A percentile compares a stretch with the other conserved stretches of the same genome.
Conservation (phyloP, 2,888 invertebrate genomes). For the Ecdyonurus torrentis region DNA sequence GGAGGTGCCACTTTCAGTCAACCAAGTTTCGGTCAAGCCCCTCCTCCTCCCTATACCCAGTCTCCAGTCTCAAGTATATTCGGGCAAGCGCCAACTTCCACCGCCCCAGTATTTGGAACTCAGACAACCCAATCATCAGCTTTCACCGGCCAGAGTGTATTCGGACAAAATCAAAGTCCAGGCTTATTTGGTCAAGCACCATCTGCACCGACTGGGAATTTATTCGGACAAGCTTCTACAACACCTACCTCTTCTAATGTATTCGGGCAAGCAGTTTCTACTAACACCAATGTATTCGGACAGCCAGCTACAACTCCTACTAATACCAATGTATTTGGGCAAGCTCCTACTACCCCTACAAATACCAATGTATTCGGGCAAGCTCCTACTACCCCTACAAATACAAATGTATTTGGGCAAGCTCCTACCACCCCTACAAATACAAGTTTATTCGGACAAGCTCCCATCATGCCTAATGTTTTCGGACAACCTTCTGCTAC, state of each 20-base stretch:
- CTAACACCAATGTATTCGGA: neutral
- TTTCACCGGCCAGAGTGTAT: slow-evolving; percentile 4
- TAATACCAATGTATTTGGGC: neutral
- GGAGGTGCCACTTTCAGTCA: neutral
- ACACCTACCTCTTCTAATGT: neutral
- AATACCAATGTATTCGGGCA: neutral
- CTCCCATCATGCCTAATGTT: slow-evolving; percentile 14
- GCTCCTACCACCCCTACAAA: slow-evolving; percentile 10
- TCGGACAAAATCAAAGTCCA: slow-evolving; percentile 5
- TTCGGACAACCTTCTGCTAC: slow-evolving; percentile 17
- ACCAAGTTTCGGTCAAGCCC: neutral
- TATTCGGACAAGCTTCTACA: neutral
- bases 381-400: neutral
- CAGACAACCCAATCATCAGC: slow-evolving; percentile 8
- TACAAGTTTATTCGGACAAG: slow-evolving; percentile 10
- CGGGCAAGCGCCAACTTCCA: slow-evolving; percentile 9
- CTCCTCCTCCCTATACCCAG: neutral
- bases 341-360: neutral
- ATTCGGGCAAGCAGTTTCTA: neutral
- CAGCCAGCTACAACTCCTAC: neutral
- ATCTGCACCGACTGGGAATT: neutral
- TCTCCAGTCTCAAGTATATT: neutral
- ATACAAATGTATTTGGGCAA: slow-evolving; percentile 12
- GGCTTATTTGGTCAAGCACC: neutral
- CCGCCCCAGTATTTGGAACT: slow-evolving; percentile 7